Conservation (phyloP, 2,797 vertebrate species). For the Sardinella longiceps region DNA sequence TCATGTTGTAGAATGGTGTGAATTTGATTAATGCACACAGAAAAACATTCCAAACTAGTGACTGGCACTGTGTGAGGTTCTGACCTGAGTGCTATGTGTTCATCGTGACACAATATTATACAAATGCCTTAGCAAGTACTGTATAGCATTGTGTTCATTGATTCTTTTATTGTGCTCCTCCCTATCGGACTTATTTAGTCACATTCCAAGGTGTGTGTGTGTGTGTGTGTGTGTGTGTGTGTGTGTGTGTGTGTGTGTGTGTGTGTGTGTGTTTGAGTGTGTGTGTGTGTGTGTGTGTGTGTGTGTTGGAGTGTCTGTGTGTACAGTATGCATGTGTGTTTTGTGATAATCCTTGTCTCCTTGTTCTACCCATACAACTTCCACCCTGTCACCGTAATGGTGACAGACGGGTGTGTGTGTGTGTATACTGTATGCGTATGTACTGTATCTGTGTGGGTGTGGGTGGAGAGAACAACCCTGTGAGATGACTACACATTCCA, state of each 20-base stretch:
- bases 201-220: slow-evolving; percentile 7
- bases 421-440: too few species aligned
- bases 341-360: not conserved
- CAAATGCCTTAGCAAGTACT: not conserved
- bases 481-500: too few species aligned
- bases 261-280: too few species aligned
- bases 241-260: slow-evolving; percentile 9
- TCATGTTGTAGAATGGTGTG: not conserved
- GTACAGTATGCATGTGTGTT: too few species aligned
- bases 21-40: not conserved
- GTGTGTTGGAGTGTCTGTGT: too few species aligned
- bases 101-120: not conserved
- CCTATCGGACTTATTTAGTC: not conserved
- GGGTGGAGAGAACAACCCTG: too few species aligned
- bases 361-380: not conserved
- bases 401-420: too few species aligned
- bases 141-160: not conserved
- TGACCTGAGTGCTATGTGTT: not conserved
- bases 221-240: not conserved
- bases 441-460: too few species aligned
- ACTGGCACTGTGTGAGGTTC: not conserved
- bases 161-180: not conserved
- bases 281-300: too few species aligned
- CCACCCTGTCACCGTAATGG: too few species aligned
- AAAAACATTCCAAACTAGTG: not conserved